Conservation (phyloP, 2,797 vertebrate species). For the Gallinago stenura region DNA sequence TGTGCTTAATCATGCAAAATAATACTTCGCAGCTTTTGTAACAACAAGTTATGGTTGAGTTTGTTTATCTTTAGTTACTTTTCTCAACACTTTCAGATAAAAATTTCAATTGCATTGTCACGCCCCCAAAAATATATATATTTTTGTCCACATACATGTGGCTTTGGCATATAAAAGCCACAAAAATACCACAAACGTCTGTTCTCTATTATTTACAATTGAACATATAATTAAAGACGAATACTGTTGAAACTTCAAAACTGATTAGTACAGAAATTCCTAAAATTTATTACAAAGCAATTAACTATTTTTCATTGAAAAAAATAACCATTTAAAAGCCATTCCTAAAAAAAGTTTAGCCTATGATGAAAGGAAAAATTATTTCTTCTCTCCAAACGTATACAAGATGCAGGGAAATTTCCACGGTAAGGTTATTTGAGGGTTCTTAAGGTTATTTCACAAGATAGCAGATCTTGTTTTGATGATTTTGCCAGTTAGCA, state of each 20-base stretch:
- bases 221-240: not conserved
- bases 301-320: not conserved
- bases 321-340: not conserved
- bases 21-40: not conserved
- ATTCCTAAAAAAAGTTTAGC: not conserved
- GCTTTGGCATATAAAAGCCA: slow-evolving; percentile 17
- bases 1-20: not conserved
- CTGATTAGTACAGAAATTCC: not conserved
- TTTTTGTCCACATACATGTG: not conserved
- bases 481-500: not conserved
- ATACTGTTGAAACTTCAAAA: not conserved
- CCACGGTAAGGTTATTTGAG: not conserved
- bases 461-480: not conserved
- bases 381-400: not conserved
- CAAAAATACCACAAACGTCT: slow-evolving; percentile 11
- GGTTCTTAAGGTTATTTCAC: not conserved
- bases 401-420: not conserved
- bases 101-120: not conserved
- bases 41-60: not conserved
- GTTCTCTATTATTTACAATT: not conserved
- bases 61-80: not conserved
- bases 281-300: not conserved
- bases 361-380: not conserved
- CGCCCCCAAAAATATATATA: not conserved
- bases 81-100: not conserved